Evolutionary conservation across 2,888 invertebrate species (phyloP), one percentile per base, ranked within the genome.

Genomic region (Alitta virens): DNA sequence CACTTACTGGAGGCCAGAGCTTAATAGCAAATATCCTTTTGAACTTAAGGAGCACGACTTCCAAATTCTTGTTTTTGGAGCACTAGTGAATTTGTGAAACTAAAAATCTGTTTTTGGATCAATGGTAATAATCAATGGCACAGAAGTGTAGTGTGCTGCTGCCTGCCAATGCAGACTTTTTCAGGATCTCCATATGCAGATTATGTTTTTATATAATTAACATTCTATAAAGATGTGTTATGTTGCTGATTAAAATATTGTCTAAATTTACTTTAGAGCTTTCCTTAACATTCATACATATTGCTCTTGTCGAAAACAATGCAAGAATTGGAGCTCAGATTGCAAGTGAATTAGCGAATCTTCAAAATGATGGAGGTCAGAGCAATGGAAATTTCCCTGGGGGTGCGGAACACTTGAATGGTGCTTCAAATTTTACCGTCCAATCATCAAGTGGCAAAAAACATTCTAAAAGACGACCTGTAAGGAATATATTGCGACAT

Each of bases 271-370:
- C 16, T 12, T 40, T 5, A 2, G 21, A 25, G 16, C 25, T 40
- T 24, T 24, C 59, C 59, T 59, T 59, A 52, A 59, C 51, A 5
- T 33, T 5, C 33, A 12, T 16, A 76, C 75, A 97, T 84, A 90
- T 94, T 72, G 92, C 91, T 27, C 85, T 99, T 63, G 90, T 99
- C 75, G 89, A 92, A 84, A 94, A 97, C 83, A 98, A 98, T 83
- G 97, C 95, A 1, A 63, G 27, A 16, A 72, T 79, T 18, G 82
- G 79, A 2, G 73, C 76, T 56, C 68, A 75, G 58, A 80, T 82
- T 60, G 80, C 81, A 12, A 67, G 68, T 3, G 72, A 74, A 56
- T 63, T 69, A 23, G 38, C 63, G 21, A 60, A 42, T 1, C 27
- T 66, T n/a, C 21, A 46, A 21, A 46, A 38, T 3, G 42, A 25